A percentile compares a stretch with the other conserved stretches of the same genome.
Conservation (phyloP, 2,113 vertebrate genomes). For the Natator depressus region DNA sequence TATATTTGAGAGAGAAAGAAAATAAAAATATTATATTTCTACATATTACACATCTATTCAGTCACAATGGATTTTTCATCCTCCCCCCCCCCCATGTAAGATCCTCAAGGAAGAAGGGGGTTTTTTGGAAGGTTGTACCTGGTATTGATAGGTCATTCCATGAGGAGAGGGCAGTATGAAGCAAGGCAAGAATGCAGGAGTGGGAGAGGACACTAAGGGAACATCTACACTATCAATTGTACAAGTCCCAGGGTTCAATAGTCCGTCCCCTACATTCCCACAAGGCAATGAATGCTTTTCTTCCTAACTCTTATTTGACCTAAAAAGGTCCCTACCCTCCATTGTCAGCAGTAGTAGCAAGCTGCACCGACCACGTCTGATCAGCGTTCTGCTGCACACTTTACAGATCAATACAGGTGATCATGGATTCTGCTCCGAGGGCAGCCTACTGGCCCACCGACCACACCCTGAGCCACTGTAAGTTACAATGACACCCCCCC, state of each 20-base stretch:
- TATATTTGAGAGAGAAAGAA: conserved; percentile 33
- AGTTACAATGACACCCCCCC: no score
- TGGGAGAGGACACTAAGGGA: not conserved
- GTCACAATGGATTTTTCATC: conserved; percentile 49
- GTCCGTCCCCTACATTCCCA: not conserved
- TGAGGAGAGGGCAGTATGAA: not conserved
- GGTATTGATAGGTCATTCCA: conserved; percentile 13
- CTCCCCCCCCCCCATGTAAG: not conserved
- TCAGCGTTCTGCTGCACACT: not conserved
- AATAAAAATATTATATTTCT: conserved; percentile 50
- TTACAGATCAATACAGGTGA: not conserved
- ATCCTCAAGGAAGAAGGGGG: conserved; percentile 53
- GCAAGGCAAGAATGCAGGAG: conserved; percentile 9
- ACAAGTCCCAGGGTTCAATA: not conserved
- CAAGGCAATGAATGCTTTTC: not conserved
- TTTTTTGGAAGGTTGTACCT: conserved; percentile 49
- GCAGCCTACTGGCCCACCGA: no score
- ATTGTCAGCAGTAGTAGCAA: not conserved
- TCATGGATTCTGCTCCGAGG: not conserved
- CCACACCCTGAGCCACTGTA: no score
- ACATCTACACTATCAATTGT: not conserved
- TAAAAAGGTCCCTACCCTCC: not conserved
- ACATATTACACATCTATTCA: not conserved
- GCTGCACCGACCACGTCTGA: not conserved
- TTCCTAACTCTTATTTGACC: not conserved